Percentiles rank a stretch among this genome's conserved stretches.
Evolutionary conservation across 2,797 vertebrate species (phyloP).

Genomic region (Heterohyrax brucei): DNA sequence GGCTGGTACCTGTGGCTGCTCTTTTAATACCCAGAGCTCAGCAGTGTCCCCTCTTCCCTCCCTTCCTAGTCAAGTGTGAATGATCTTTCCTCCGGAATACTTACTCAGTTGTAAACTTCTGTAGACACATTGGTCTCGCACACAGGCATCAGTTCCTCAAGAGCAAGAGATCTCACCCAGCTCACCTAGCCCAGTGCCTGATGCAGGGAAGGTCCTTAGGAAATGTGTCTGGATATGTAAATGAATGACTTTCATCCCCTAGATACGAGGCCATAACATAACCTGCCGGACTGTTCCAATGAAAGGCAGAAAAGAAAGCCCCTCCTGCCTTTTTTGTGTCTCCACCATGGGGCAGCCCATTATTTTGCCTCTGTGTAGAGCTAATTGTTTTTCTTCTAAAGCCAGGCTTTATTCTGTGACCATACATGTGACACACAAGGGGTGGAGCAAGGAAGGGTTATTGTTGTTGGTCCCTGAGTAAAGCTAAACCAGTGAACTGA

Average conservation of each 20-base stretch:
- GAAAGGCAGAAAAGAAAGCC: neutral
- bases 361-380: neutral
- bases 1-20: neutral
- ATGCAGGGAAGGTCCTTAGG: slow-evolving; percentile 31
- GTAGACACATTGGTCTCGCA: slow-evolving; percentile 7
- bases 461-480: slow-evolving; percentile 3
- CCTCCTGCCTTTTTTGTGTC: neutral
- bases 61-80: neutral
- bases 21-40: neutral
- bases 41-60: neutral
- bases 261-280: neutral
- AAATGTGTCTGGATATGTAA: slow-evolving; percentile 7
- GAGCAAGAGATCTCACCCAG: neutral
- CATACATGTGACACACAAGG: neutral
- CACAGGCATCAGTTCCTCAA: slow-evolving; percentile 18
- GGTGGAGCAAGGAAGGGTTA: neutral
- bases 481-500: neutral
- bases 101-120: neutral
- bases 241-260: neutral
- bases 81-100: neutral
- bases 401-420: slow-evolving; percentile 24
- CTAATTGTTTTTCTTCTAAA: slow-evolving; percentile 2
- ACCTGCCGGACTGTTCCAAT: neutral
- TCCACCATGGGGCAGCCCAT: neutral
- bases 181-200: neutral